Percentiles rank a stretch among this genome's conserved stretches.
Conservation (phyloP, 92 coral and sea anemone genomes). For the Phymanthus crucifer region DNA sequence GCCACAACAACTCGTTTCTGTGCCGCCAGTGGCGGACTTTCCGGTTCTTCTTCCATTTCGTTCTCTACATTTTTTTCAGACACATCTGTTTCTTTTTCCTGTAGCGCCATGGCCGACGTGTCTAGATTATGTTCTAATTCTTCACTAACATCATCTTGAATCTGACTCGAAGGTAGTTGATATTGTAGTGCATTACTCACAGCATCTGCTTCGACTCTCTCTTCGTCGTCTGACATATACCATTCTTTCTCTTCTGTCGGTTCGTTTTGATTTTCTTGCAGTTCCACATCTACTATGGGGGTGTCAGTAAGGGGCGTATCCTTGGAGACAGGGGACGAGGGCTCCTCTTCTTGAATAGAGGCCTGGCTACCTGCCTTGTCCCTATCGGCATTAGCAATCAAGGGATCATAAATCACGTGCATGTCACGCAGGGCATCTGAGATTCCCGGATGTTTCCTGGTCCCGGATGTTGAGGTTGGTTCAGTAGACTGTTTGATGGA, state of each 20-base stretch:
- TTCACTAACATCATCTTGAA: slow-evolving; percentile 6
- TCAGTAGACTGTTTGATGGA: background rate
- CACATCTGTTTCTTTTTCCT: background rate
- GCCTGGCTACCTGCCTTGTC: background rate
- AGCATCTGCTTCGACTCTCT: slow-evolving; percentile 8
- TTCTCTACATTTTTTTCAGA: background rate
- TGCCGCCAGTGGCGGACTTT: background rate
- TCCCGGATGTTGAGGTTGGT: background rate
- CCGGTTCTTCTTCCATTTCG: background rate
- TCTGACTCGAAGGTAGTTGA: slow-evolving; percentile 21
- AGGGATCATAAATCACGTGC: slow-evolving; percentile 29
- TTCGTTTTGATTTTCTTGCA: background rate
- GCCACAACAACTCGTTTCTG: background rate
- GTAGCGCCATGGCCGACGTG: background rate
- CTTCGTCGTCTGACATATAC: slow-evolving; percentile 18
- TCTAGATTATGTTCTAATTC: background rate
- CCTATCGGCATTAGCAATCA: slow-evolving; percentile 2
- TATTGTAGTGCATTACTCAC: slow-evolving; percentile 11
- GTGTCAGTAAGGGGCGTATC: background rate
- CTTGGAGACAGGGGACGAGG: background rate
- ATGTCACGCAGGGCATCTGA: slow-evolving; percentile 28
- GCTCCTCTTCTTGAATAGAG: background rate
- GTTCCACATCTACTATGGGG: background rate
- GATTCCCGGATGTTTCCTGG: slow-evolving; percentile 25
- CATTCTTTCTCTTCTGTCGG: background rate